These are phyloP conservation scores for Prenolepis imparis DNA, from an alignment of 2,888 invertebrate genomes.

Conservation along the genomic window DNA sequence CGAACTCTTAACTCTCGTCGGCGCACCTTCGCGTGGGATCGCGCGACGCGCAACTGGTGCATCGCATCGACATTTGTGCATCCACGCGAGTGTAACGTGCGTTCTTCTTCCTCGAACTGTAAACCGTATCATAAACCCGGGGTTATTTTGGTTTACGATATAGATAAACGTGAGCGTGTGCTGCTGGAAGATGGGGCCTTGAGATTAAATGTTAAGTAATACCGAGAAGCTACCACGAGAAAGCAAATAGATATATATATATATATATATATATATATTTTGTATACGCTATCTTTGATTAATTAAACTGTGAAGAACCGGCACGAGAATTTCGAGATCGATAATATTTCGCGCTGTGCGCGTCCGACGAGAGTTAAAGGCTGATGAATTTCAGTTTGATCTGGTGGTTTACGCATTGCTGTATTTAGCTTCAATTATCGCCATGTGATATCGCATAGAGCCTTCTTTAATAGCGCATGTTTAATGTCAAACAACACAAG, in stretches of 20 bases:
- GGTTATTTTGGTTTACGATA: constrained; percentile 1
- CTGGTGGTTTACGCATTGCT: background rate
- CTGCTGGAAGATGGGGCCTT: background rate
- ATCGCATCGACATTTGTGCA: background rate
- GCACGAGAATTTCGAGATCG: background rate
- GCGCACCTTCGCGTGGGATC: background rate
- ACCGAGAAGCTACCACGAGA: background rate
- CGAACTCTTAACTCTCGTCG: constrained; percentile 57
- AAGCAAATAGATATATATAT: background rate
- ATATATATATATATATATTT: no score
- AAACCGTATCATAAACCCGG: constrained; percentile 30
- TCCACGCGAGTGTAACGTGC: background rate
- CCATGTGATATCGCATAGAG: background rate
- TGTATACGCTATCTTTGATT: background rate
- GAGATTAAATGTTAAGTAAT: constrained; percentile 13
- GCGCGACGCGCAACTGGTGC: background rate
- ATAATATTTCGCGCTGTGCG: constrained; percentile 2
- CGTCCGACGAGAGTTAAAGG: constrained; percentile 30
- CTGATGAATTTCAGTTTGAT: background rate
- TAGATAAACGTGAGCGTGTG: background rate
- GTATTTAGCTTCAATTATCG: constrained; percentile 6
- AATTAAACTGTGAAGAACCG: background rate
- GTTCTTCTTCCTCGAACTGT: background rate
- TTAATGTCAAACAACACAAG: constrained; percentile 13
- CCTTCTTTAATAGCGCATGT: background rate